Base-by-base conservation (phyloP, 2,113 vertebrate genomes). In the Sitta europaea region DNA sequence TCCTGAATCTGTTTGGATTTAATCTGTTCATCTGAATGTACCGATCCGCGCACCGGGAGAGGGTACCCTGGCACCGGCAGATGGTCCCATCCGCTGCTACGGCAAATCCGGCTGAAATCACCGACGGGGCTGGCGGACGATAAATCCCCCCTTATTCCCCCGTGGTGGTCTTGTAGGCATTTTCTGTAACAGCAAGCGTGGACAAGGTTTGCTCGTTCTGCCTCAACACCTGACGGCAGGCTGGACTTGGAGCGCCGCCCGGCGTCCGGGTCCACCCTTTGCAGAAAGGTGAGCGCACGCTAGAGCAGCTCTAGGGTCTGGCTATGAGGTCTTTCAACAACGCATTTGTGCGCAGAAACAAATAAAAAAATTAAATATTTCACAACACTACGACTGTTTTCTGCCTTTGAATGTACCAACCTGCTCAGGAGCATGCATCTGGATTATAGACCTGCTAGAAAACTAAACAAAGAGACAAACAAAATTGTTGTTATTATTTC, bases 111-210 rank as follows among this genome's bases (percentile, higher is more conserved):
- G 36, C 7, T 18, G 68, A 35, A 47, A 42, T 15, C 28, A 20
- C 13, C 4, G 13, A 0, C 2, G 3, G 28, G 25, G 10, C 14
- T 48, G 28, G 10, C 0, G 2, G 50, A 20, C 38, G 16, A 17
- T 29, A 4, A 55, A 9, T 15, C 5, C 66, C 2, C 29, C 21
- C 5, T 31, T 3, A 27, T 9, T 27, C 6, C 5, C 22, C 20
- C 5, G 8, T 15, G 8, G 2, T 2, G 47, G 9, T 21, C 31
- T 8, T 4, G 22, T 2, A 3, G 50, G 22, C 5, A 4, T 7
- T 33, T 48, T 10, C 33, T 6, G 11, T 29, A 18, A 8, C 14
- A 22, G 35, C 27, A 4, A 4, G 21, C 1, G 6, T 2, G 15
- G 40, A 7, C 6, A 20, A 6, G 11, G 2, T 43, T 10, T 11